Percentiles rank a stretch among this genome's conserved stretches.
Evolutionary conservation across 2,888 invertebrate genomes (phyloP).

Genomic region (Liopterus haemorrhoidalis): DNA sequence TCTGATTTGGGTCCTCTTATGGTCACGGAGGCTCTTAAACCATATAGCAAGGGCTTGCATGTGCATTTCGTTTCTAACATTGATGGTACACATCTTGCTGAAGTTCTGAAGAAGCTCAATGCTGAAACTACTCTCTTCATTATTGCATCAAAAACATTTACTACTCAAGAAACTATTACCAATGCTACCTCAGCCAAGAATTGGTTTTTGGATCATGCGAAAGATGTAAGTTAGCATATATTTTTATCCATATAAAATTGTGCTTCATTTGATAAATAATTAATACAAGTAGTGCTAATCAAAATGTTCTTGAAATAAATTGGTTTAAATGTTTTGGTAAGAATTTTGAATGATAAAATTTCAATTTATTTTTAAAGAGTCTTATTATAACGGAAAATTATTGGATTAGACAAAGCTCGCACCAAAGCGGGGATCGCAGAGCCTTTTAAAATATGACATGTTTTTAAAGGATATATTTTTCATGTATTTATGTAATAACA

Average conservation of each 20-base stretch:
- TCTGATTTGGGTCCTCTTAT: slow-evolving; percentile 98
- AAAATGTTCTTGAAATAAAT: no score
- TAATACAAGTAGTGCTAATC: neutral
- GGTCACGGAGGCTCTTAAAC: slow-evolving; percentile 97
- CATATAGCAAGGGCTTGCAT: slow-evolving; percentile 78
- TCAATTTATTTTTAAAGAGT: no score
- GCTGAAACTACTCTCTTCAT: slow-evolving; percentile 96
- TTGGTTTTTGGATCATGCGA: slow-evolving; percentile 85
- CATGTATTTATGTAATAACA: no score
- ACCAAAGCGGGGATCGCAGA: no score
- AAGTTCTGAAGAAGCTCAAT: slow-evolving; percentile 81
- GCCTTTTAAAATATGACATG: no score
- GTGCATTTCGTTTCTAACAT: slow-evolving; percentile 98
- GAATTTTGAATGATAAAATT: no score
- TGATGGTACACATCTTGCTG: slow-evolving; percentile 96
- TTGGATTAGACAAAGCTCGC: no score
- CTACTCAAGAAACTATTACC: slow-evolving; percentile 98
- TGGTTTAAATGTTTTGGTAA: no score
- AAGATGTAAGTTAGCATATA: slow-evolving; percentile 62
- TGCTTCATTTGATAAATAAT: neutral
- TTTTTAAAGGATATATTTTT: no score
- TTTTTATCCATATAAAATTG: neutral
- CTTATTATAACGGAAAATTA: no score
- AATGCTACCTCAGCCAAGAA: slow-evolving; percentile 96
- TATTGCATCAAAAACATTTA: slow-evolving; percentile 98